Conservation (phyloP, 2,888 invertebrate species). For the Strigamia transsilvanica region DNA sequence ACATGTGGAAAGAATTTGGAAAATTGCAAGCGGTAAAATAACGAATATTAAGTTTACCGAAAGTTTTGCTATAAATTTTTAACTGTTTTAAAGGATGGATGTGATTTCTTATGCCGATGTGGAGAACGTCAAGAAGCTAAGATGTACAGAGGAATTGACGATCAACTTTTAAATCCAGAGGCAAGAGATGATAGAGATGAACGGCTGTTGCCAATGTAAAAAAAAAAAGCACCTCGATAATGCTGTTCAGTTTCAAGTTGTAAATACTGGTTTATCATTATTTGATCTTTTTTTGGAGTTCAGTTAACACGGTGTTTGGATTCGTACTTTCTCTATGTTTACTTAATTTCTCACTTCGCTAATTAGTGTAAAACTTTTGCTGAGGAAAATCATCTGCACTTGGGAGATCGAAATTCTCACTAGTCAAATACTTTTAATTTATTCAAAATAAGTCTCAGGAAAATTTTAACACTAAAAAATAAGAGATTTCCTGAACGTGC, state of each 20-base stretch:
- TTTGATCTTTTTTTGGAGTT: not conserved
- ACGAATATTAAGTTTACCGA: constrained; percentile 22
- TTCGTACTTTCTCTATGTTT: not conserved
- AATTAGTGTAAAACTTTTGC: not conserved
- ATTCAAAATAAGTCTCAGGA: not conserved
- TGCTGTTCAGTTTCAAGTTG: not conserved
- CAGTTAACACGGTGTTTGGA: not conserved
- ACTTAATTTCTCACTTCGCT: not conserved
- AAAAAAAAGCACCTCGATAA: not conserved
- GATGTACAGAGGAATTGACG: constrained; percentile 63
- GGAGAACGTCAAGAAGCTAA: constrained; percentile 59
- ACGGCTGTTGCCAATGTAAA: constrained; percentile 63
- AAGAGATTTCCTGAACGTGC: not conserved
- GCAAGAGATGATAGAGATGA: constrained; percentile 60
- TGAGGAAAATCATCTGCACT: not conserved
- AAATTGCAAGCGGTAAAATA: constrained; percentile 64
- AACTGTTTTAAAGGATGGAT: constrained; percentile 62
- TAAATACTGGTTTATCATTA: not conserved
- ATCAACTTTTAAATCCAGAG: constrained; percentile 59
- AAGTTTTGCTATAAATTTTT: not conserved
- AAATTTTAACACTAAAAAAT: not conserved
- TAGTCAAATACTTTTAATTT: not conserved
- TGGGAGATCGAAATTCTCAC: not conserved
- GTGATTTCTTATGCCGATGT: constrained; percentile 63
- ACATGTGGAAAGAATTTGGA: constrained; percentile 65